Conservation (phyloP, 2,797 vertebrate species). For the Urophycis tenuis region DNA sequence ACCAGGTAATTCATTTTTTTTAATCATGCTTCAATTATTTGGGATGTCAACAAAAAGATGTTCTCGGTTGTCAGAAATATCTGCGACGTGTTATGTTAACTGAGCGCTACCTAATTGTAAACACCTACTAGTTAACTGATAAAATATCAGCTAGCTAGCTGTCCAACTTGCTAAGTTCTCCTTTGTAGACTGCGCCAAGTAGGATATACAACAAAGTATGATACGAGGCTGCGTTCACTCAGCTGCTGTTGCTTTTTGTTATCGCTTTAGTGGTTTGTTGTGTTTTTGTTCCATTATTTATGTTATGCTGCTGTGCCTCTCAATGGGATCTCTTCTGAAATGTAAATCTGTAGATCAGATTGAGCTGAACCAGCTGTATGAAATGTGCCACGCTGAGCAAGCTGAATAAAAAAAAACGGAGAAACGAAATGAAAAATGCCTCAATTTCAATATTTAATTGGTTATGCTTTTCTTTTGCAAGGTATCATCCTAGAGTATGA, state of each 20-base stretch:
- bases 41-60: background rate
- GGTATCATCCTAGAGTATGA: constrained; percentile 92
- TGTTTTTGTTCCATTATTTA: background rate
- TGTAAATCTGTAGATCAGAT: background rate
- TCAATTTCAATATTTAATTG: background rate
- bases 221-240: background rate
- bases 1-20: constrained; percentile 52
- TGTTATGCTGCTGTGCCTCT: background rate
- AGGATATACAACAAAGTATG: background rate
- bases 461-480: constrained; percentile 44
- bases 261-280: background rate
- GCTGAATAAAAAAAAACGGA: background rate
- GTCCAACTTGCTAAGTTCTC: background rate
- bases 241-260: background rate
- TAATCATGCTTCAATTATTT: background rate
- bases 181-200: background rate
- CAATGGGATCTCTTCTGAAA: background rate
- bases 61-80: background rate
- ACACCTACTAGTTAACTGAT: background rate
- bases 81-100: background rate
- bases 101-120: background rate
- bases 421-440: background rate
- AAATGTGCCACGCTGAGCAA: background rate
- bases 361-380: background rate
- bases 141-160: background rate